These are phyloP conservation scores for Cherax quadricarinatus DNA, from an alignment of 1,140 invertebrate genomes.

Conservation along the genomic window DNA sequence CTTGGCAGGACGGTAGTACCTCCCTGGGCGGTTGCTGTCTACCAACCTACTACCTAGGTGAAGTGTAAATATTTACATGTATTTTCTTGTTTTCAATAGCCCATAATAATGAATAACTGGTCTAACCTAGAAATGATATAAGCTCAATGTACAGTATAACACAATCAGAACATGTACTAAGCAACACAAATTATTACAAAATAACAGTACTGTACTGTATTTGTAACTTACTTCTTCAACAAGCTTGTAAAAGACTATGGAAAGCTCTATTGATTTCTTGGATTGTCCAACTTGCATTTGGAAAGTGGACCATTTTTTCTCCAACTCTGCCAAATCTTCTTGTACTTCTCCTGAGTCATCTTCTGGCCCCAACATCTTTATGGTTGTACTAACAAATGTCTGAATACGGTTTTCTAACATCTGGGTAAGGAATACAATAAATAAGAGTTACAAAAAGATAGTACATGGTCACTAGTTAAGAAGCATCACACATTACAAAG, in stretches of 20 bases:
- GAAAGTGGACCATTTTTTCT: constrained; percentile 85
- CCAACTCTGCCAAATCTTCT: constrained; percentile 82
- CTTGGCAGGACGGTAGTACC: too few relatives aligned
- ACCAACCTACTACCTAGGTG: too few relatives aligned
- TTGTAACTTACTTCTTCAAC: constrained; percentile 80
- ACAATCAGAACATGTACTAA: too few relatives aligned
- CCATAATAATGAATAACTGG: too few relatives aligned
- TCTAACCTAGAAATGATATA: too few relatives aligned
- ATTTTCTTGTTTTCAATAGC: too few relatives aligned
- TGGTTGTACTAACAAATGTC: constrained; percentile 84
- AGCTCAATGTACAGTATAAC: too few relatives aligned
- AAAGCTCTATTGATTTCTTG: constrained; percentile 80
- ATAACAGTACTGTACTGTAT: background rate
- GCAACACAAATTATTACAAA: too few relatives aligned
- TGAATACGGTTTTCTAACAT: constrained; percentile 85
- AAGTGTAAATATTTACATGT: too few relatives aligned
- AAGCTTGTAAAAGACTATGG: constrained; percentile 80
- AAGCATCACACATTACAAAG: too few relatives aligned
- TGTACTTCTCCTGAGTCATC: constrained; percentile 77
- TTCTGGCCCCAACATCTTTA: constrained; percentile 80
- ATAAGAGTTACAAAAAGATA: background rate
- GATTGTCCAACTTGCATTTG: constrained; percentile 84
- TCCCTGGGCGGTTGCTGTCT: too few relatives aligned
- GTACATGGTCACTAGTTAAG: too few relatives aligned
- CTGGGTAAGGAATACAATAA: constrained; percentile 75